Evolutionary conservation across 2,888 invertebrate species (phyloP), one percentile per base, ranked within the genome.

Genomic region (Noctua comes): DNA sequence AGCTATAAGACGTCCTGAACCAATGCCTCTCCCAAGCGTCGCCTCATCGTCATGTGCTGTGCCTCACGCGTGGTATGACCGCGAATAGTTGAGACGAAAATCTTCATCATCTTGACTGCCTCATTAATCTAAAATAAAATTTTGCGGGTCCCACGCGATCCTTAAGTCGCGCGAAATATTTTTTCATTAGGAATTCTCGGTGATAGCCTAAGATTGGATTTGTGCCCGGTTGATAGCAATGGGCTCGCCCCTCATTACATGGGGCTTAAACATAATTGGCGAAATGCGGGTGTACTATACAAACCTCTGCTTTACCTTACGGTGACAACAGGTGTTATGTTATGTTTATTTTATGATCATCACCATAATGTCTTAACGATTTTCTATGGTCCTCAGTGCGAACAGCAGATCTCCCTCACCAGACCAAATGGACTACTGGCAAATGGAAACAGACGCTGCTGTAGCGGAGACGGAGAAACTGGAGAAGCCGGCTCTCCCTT

Each of bases 381-480:
- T 59, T 65, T 36, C 43, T 36, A 31, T 65, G 7, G 0, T 66
- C 54, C 69, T 24, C 91, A 96, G 96, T 76, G 91, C 88, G 1
- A 89, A 91, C 86, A 95, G 95, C 82, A 90, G 95, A 85, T 95
- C 95, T 0, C 95, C 95, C 0, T 95, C 95, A 0, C 95, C 96
- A 1, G 95, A 95, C 76, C 82, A 84, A 0, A 43, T 89, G 10
- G 88, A 88, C 0, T 92, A 93, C 51, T 96, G 95, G 95, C 91
- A 92, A n/a, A 96, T 96, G 96, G 96, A 96, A 36, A 95, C 94
- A 1, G 96, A 96, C 70, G 84, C 90, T 1, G 79, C 92, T 2
- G 69, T 91, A 27, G 83, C 92, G 1, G 91, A 92, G 27, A 84
- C 93, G 46, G 92, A 92, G 24, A 93, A 93, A 66, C 54, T 89